Conservation (phyloP, 2,113 vertebrate species). For the Campylomormyrus tamandua region DNA sequence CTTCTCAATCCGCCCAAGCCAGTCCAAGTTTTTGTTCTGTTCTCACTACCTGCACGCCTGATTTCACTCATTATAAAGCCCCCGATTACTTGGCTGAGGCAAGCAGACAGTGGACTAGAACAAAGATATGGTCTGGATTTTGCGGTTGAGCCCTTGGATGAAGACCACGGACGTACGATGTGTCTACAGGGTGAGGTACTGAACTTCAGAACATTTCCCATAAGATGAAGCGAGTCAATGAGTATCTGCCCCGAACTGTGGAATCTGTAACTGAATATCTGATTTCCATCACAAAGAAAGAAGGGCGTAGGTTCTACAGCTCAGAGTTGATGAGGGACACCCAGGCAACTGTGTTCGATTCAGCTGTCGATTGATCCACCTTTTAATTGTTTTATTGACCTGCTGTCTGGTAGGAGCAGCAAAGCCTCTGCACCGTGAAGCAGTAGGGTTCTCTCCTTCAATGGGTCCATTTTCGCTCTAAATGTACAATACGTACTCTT, state of each 20-base stretch:
- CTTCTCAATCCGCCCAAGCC: background rate
- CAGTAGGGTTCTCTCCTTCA: background rate
- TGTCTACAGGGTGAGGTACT: background rate
- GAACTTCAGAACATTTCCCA: background rate
- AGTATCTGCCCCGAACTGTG: background rate
- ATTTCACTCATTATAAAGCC: background rate
- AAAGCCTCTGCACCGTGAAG: background rate
- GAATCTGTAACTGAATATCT: background rate
- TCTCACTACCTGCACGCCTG: background rate
- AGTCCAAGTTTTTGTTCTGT: background rate
- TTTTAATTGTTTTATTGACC: background rate
- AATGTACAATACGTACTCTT: background rate
- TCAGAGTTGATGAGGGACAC: background rate
- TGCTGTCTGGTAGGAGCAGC: background rate
- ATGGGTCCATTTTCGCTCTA: background rate
- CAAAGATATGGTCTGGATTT: background rate
- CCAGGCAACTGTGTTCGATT: background rate
- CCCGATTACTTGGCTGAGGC: background rate
- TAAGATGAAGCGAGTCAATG: background rate
- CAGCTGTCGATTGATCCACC: background rate
- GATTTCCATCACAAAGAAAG: background rate
- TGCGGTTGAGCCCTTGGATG: background rate
- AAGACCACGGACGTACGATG: background rate
- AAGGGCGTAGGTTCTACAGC: background rate
- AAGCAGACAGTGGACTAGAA: background rate